Evolutionary conservation across 2,113 vertebrate species (phyloP).

Genomic region (Nycticryphes semicollaris): DNA sequence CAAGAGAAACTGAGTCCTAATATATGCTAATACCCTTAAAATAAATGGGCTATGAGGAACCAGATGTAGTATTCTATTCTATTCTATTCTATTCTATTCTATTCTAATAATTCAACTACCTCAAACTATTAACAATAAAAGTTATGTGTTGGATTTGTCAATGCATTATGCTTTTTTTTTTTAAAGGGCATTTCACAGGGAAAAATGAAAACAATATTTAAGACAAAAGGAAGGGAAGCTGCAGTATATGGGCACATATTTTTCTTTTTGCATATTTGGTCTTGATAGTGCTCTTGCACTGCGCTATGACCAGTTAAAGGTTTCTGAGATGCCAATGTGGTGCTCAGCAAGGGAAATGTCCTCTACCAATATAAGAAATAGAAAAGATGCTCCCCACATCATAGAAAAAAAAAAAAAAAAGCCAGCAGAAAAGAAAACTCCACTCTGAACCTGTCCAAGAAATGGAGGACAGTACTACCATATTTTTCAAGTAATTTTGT

Average conservation of each 20-base stretch:
- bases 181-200: not conserved
- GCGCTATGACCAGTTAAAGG: not conserved
- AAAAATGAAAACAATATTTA: not conserved
- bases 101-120: not conserved
- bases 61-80: not conserved
- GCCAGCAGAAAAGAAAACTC: not conserved
- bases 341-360: not conserved
- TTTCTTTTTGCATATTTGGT: not conserved
- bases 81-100: not conserved
- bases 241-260: not conserved
- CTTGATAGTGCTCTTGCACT: not conserved
- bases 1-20: not conserved
- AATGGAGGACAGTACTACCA: not conserved
- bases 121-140: not conserved
- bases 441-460: not conserved
- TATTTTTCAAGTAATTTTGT: not conserved
- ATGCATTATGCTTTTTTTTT: not conserved
- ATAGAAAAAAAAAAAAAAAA: not conserved
- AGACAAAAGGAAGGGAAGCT: not conserved
- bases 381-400: not conserved
- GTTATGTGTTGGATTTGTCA: not conserved
- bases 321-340: not conserved
- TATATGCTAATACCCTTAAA: not conserved
- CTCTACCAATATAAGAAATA: not conserved
- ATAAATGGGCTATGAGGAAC: not conserved